These are phyloP conservation scores for Suncus etruscus DNA, from an alignment of 2,113 vertebrate genomes.

Conservation along the genomic window DNA sequence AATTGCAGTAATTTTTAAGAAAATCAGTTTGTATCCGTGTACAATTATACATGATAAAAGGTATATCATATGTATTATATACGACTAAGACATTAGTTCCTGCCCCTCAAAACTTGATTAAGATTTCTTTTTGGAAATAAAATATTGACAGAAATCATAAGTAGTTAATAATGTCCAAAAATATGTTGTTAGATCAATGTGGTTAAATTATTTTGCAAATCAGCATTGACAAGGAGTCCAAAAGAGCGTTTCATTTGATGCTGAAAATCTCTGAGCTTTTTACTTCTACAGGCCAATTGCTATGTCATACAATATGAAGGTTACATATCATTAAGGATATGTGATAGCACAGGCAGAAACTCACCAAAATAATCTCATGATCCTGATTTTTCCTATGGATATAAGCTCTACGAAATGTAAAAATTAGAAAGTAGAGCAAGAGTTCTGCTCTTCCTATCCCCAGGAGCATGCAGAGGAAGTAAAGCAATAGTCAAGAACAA, in stretches of 20 bases:
- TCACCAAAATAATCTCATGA: not conserved
- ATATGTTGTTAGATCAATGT: slow-evolving; percentile 14
- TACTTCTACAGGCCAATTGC: not conserved
- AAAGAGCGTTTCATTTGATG: not conserved
- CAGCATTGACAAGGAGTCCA: not conserved
- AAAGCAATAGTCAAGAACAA: slow-evolving; percentile 11
- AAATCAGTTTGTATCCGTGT: not conserved
- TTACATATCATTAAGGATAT: slow-evolving; percentile 6
- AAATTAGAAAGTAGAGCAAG: not conserved
- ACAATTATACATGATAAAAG: not conserved
- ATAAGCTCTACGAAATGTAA: not conserved
- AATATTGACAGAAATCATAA: not conserved
- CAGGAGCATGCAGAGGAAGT: not conserved
- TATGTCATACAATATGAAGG: not conserved
- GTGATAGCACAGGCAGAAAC: slow-evolving; percentile 7
- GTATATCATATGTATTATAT: not conserved
- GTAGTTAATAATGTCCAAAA: not conserved
- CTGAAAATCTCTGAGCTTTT: not conserved
- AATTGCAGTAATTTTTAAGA: not conserved
- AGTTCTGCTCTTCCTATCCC: not conserved
- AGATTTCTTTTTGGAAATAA: not conserved
- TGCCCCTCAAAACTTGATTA: slow-evolving; percentile 3
- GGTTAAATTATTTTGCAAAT: not conserved
- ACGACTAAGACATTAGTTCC: slow-evolving; percentile 19
- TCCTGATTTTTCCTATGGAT: slow-evolving; percentile 10